Base-by-base conservation (phyloP, 2,888 invertebrate genomes). In the Thera britannica region DNA sequence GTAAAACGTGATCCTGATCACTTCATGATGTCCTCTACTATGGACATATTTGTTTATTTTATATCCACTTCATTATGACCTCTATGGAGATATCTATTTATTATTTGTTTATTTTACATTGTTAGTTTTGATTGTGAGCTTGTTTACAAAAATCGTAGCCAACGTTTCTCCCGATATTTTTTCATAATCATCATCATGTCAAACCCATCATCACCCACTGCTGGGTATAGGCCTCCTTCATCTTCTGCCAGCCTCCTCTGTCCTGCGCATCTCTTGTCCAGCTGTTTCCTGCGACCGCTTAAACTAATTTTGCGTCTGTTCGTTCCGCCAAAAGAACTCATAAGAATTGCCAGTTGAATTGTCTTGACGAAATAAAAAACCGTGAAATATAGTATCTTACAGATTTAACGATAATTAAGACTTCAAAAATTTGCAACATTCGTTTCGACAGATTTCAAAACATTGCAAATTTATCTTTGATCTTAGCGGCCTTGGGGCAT, bases 391-490 rank as follows among this genome's bases (percentile, higher is more conserved):
- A 23, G 23, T 59, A 65, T 61, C 52, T 23, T 46, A 35, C 48
- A 58, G 64, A 52, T 64, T 35, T 65, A 57, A 65, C 55, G 44
- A 55, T 57, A 68, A 71, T 70, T 70, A 66, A 56, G 66, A 63
- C 52, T 58, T 34, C 9, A 34, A 11, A 59, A 46, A 48, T 62
- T 75, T 71, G 70, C 75, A 67, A 72, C 71, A 73, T 64, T 57
- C 58, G 59, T 73, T 72, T 68, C 67, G 70, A 65, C 73, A 73
- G 58, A 63, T 65, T 49, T 62, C 62, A 66, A 61, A 67, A 68
- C 67, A 66, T 67, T 64, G 66, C 69, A 68, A 68, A 70, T 44
- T 70, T 71, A 77, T 78, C 74, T 78, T 73, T 72, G 72, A 79
- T 76, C 71, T 74, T 58, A 12, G 56, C 62, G 59, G 59, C 69